phyloP scores from a whole-genome alignment of 2,888 invertebrate species.

The Catocala sponsa region DNA sequence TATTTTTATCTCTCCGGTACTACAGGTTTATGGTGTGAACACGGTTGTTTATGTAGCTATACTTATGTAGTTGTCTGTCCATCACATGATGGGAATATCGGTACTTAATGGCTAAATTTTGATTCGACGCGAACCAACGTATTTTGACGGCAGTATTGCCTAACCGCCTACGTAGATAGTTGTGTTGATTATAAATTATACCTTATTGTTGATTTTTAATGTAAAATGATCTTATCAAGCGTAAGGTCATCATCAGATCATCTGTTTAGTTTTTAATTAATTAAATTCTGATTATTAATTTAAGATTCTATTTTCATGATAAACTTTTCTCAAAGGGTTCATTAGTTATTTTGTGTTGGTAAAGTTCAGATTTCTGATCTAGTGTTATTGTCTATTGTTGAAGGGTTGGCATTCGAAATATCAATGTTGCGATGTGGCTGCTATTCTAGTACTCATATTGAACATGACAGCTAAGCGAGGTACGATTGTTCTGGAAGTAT shows the following conservation, averaged over 20 bases:
- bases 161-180: constrained; percentile 12
- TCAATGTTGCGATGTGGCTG: not conserved
- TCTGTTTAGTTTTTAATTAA: not conserved
- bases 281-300: not conserved
- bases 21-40: constrained; percentile 64
- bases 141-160: constrained; percentile 21
- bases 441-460: not conserved
- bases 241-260: not conserved
- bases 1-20: constrained; percentile 49
- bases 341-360: not conserved
- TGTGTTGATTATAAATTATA: constrained; percentile 21
- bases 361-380: constrained; percentile 2
- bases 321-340: too few species aligned
- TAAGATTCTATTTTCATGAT: not conserved
- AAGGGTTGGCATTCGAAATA: constrained; percentile 5
- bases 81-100: constrained; percentile 47
- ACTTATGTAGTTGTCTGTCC: constrained; percentile 32
- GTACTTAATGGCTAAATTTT: constrained; percentile 42
- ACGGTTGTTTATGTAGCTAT: constrained; percentile 50
- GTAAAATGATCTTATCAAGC: constrained; percentile 24
- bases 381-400: constrained; percentile 4
- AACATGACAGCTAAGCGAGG: not conserved
- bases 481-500: not conserved
- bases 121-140: constrained; percentile 39
- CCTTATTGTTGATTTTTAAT: constrained; percentile 25